A percentile compares a stretch with the other conserved stretches of the same genome.
These are phyloP conservation scores for Clytia hemisphaerica DNA, from an alignment of 30 jellyfish, hydroid and myxozoan genomes.

Conservation along the genomic window DNA sequence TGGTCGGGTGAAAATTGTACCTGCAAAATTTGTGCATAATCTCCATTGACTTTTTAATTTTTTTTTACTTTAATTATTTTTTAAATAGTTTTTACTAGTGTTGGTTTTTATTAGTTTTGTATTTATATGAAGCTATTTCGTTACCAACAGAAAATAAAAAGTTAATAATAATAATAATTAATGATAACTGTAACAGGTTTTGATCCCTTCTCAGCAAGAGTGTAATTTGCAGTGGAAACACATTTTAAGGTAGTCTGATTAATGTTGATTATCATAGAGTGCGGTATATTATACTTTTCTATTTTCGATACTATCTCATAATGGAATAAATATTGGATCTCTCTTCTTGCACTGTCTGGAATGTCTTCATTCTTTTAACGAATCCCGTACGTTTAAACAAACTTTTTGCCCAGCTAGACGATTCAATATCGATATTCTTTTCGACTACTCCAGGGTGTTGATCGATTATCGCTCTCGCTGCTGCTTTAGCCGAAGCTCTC, in stretches of 20 bases:
- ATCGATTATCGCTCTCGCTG: neutral
- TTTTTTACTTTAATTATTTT: too few species aligned
- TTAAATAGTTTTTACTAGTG: too few species aligned
- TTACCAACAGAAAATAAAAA: too few species aligned
- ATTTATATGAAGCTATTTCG: too few species aligned
- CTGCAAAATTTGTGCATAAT: too few species aligned
- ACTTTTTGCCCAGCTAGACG: too few species aligned
- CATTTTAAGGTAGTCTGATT: too few species aligned
- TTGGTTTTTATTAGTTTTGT: too few species aligned
- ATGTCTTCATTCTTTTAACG: neutral
- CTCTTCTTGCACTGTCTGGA: constrained; percentile 2
- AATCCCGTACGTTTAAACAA: neutral
- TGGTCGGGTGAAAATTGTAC: too few species aligned
- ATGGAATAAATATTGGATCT: neutral
- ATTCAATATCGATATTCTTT: neutral
- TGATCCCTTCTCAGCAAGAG: constrained; percentile 21
- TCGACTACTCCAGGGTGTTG: neutral
- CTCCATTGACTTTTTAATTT: too few species aligned
- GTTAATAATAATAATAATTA: too few species aligned
- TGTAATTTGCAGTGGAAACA: constrained; percentile 17
- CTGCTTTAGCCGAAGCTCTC: neutral
- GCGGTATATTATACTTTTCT: neutral
- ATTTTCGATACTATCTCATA: neutral
- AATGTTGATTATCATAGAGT: too few species aligned
- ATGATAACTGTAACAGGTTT: constrained; percentile 1